Base-by-base conservation (phyloP, 35 echinoderm and acorn worm species). In the Apostichopus parvimensis region DNA sequence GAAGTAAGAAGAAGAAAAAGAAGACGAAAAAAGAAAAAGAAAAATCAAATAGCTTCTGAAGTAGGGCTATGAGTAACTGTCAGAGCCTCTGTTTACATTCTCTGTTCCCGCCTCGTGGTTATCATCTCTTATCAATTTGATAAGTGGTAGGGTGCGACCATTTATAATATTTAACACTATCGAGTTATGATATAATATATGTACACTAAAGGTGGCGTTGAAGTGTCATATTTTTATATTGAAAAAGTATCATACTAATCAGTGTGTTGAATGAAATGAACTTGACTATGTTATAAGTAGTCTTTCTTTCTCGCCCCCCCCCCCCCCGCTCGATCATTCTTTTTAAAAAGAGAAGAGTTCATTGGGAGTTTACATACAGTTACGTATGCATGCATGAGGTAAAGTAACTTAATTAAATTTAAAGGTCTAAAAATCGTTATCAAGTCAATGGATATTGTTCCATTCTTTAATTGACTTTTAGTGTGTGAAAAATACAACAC, bases 41-140 rank as follows among this genome's bases (percentile, higher is more conserved):
- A 84, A 58, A 84, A 58, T 84, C 81, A 84, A 84, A 84, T 84
- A 59, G 81, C 53, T 84, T 59, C 56, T 84, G 81, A 84, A 84
- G 81, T 84, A 84, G 53, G 15, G 0, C 53, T 84, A 58, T 84
- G 20, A 84, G 81, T 59, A 84, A 58, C 81, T 84, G 54, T 59
- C 57, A 8, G 55, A 17, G 7, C 18, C 4, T 84, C 56, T 84
- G 81, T 84, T 84, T 84, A 84, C 81, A 84, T 84, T 84, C 55
- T 4, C 57, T 25, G 34, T 59, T n/a, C 9, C 54, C 57, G 55
- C 81, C 81, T 84, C 81, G 1, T 25, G 81, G 15, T 25, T 23
- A 60, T 84, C 81, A 84, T 84, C 14, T 59, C 57, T 45, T 4
- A 15, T 55, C 81, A 84, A 84, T 84, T 84, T 60, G 56, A 84